Percentiles rank a stretch among this genome's conserved stretches.
Conservation (phyloP, 2,797 vertebrate genomes). For the Xiphorhynchus erythropygius region DNA sequence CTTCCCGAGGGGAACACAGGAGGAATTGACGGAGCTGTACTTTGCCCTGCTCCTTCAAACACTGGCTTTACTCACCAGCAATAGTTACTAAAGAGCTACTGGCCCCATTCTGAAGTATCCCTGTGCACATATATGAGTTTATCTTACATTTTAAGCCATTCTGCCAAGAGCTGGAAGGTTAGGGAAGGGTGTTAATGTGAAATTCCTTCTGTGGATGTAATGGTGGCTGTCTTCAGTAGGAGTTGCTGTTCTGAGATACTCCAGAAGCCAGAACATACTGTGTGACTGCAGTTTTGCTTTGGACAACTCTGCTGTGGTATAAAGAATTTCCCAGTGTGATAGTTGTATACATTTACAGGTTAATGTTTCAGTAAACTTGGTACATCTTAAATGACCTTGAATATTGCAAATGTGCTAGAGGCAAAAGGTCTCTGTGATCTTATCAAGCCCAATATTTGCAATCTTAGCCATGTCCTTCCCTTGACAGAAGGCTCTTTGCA, state of each 20-base stretch:
- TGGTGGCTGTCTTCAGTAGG: not conserved
- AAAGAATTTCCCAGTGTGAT: not conserved
- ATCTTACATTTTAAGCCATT: not conserved
- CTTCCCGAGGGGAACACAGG: not conserved
- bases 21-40: not conserved
- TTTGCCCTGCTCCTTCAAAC: not conserved
- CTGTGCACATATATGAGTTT: not conserved
- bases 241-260: not conserved
- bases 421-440: constrained; percentile 30
- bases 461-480: not conserved
- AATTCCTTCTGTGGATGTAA: not conserved
- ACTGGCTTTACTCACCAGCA: not conserved
- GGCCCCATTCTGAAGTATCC: not conserved
- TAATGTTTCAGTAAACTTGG: constrained; percentile 16
- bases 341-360: not conserved
- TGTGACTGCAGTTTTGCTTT: not conserved
- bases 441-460: constrained; percentile 12
- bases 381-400: constrained; percentile 48
- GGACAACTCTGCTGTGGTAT: not conserved
- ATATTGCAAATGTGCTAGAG: constrained; percentile 7
- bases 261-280: not conserved
- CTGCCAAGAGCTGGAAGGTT: not conserved
- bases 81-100: not conserved
- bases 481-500: not conserved
- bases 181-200: not conserved